A percentile compares a stretch with the other conserved stretches of the same genome.
These are phyloP conservation scores for Mustelus asterias DNA, from an alignment of 2,113 vertebrate genomes.

Conservation along the genomic window DNA sequence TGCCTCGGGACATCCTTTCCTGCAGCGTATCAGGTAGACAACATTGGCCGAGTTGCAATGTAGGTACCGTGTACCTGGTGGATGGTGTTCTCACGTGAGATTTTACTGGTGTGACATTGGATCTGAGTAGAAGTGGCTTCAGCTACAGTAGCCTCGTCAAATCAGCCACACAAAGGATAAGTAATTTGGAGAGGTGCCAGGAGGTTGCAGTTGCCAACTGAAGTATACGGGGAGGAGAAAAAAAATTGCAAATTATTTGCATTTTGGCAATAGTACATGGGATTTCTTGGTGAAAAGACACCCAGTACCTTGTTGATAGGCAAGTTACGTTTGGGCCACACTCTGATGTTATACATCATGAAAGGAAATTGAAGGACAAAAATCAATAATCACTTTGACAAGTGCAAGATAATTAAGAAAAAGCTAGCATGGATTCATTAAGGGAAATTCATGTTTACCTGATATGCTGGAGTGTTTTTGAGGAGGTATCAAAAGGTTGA, in stretches of 20 bases:
- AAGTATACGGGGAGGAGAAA: background rate
- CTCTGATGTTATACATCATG: background rate
- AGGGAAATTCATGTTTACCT: too few species aligned
- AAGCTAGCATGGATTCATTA: too few species aligned
- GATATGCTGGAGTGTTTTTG: too few species aligned
- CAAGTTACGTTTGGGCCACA: background rate
- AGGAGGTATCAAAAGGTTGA: too few species aligned
- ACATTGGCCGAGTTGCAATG: too few species aligned
- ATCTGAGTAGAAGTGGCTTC: background rate
- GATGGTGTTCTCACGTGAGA: too few species aligned
- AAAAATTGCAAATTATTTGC: background rate
- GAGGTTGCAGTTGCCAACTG: background rate
- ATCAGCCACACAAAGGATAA: background rate
- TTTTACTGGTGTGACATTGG: background rate
- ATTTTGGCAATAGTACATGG: slow-evolving; percentile 2
- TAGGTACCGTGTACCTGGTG: too few species aligned
- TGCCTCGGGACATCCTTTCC: too few species aligned
- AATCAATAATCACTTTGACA: too few species aligned
- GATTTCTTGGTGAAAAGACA: background rate
- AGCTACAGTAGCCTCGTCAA: background rate
- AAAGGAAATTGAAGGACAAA: too few species aligned
- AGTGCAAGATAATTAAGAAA: too few species aligned
- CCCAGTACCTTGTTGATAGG: background rate
- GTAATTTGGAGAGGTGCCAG: background rate
- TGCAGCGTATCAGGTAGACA: too few species aligned